Conservation (phyloP, 2,888 invertebrate genomes). For the Sericinus montela region DNA sequence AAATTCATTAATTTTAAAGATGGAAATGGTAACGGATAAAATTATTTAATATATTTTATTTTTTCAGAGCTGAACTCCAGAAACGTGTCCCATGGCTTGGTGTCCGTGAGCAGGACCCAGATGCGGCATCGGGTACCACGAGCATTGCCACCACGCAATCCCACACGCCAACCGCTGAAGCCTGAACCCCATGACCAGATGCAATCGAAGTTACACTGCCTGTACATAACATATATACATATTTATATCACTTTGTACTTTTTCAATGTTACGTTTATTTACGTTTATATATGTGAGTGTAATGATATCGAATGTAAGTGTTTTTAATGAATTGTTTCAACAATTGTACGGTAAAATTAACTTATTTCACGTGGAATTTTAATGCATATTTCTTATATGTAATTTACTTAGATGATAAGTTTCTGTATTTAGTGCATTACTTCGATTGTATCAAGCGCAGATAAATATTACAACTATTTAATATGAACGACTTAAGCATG, state of each 20-base stretch:
- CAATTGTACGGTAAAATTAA: slow-evolving; percentile 16
- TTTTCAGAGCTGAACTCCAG: slow-evolving; percentile 84
- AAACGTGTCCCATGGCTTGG: slow-evolving; percentile 90
- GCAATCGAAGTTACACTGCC: slow-evolving; percentile 11
- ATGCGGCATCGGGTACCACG: slow-evolving; percentile 77
- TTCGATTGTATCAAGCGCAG: slow-evolving; percentile 11
- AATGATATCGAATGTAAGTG: slow-evolving; percentile 6
- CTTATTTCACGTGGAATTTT: slow-evolving; percentile 15
- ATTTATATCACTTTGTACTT: slow-evolving; percentile 10
- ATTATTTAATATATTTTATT: background rate
- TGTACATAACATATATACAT: slow-evolving; percentile 16
- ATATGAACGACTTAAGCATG: slow-evolving; percentile 3
- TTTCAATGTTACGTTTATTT: background rate
- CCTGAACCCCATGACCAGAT: slow-evolving; percentile 29
- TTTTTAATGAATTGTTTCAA: slow-evolving; percentile 5
- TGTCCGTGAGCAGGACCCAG: slow-evolving; percentile 81
- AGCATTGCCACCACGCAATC: slow-evolving; percentile 59
- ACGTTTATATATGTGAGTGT: background rate
- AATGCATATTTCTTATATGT: slow-evolving; percentile 7
- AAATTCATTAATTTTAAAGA: background rate
- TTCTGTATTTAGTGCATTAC: background rate
- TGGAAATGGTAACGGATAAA: too few species aligned
- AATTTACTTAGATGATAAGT: slow-evolving; percentile 15
- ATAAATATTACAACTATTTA: background rate
- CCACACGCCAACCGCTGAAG: slow-evolving; percentile 39